These are phyloP conservation scores for Piezodorus guildinii DNA, from an alignment of 1,140 invertebrate genomes.

Conservation along the genomic window DNA sequence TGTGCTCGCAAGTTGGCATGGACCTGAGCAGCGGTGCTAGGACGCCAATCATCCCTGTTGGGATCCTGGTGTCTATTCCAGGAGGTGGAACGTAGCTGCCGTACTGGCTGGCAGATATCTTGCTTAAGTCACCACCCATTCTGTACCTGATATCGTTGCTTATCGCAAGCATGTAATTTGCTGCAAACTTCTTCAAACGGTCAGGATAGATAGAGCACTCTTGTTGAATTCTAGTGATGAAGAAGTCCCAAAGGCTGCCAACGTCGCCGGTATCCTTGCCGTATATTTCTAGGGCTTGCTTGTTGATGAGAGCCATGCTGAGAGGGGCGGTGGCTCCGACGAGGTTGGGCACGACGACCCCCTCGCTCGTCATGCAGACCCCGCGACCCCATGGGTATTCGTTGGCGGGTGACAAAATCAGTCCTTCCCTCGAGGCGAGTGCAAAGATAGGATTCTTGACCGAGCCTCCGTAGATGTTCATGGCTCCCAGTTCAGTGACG, in stretches of 20 bases:
- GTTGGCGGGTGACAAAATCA: slow-evolving; percentile 37
- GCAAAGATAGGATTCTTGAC: slow-evolving; percentile 50
- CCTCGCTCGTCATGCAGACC: slow-evolving; percentile 52
- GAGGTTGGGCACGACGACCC: slow-evolving; percentile 45
- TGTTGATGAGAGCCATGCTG: slow-evolving; percentile 48
- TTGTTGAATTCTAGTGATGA: slow-evolving; percentile 12
- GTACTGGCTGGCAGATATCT: slow-evolving; percentile 9
- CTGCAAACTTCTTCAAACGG: slow-evolving; percentile 6
- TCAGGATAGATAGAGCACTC: slow-evolving; percentile 13
- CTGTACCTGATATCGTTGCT: slow-evolving; percentile 16
- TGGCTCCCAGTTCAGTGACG: slow-evolving; percentile 58
- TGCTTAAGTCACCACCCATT: slow-evolving; percentile 23
- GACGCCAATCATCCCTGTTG: slow-evolving; percentile 51
- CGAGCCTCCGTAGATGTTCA: slow-evolving; percentile 51
- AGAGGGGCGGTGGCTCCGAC: slow-evolving; percentile 48
- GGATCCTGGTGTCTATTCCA: slow-evolving; percentile 48
- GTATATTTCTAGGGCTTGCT: slow-evolving; percentile 40
- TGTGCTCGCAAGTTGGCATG: slow-evolving; percentile 44
- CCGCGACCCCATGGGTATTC: slow-evolving; percentile 38
- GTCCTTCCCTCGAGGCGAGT: slow-evolving; percentile 48
- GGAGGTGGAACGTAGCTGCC: slow-evolving; percentile 50
- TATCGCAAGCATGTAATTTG: slow-evolving; percentile 9
- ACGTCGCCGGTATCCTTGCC: not conserved
- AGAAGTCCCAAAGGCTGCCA: slow-evolving; percentile 11
- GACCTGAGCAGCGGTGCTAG: slow-evolving; percentile 48